A percentile compares a stretch with the other conserved stretches of the same genome.
Conservation (phyloP, 2,888 invertebrate species). For the Apamea crenata region DNA sequence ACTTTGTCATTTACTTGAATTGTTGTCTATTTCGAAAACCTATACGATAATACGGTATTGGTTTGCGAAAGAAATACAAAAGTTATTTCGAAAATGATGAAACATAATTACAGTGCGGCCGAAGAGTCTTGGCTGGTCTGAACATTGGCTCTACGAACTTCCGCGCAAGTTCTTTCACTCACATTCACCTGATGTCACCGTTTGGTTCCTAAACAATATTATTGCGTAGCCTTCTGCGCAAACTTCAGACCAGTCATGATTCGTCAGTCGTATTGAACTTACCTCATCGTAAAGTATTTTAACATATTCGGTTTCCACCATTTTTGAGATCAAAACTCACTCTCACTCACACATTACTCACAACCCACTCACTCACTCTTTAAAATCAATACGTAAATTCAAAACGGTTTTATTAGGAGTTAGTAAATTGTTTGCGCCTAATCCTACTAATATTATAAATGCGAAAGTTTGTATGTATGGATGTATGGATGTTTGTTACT, state of each 20-base stretch:
- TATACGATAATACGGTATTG: neutral
- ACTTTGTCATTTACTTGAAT: conserved; percentile 30
- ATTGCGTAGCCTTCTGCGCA: too few species aligned
- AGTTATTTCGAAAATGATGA: neutral
- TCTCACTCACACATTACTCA: too few species aligned
- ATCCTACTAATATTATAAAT: too few species aligned
- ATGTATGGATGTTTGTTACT: too few species aligned
- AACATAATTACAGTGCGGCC: neutral
- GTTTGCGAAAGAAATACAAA: neutral
- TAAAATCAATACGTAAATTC: neutral
- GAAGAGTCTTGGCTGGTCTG: too few species aligned
- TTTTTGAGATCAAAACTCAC: neutral
- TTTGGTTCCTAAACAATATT: too few species aligned
- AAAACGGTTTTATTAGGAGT: conserved; percentile 9
- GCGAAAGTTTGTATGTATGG: too few species aligned
- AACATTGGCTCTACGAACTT: too few species aligned
- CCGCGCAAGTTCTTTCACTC: too few species aligned
- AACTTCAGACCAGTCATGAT: too few species aligned
- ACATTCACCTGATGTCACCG: too few species aligned
- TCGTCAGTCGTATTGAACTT: too few species aligned
- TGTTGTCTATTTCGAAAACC: conserved; percentile 9
- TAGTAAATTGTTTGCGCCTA: conserved; percentile 24
- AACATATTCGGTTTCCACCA: neutral
- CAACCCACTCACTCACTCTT: neutral
- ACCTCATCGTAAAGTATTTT: neutral